Percentiles rank a stretch among this genome's conserved stretches.
phyloP scores from a whole-genome alignment of 2,888 invertebrate species.

The Sturmia bella region DNA sequence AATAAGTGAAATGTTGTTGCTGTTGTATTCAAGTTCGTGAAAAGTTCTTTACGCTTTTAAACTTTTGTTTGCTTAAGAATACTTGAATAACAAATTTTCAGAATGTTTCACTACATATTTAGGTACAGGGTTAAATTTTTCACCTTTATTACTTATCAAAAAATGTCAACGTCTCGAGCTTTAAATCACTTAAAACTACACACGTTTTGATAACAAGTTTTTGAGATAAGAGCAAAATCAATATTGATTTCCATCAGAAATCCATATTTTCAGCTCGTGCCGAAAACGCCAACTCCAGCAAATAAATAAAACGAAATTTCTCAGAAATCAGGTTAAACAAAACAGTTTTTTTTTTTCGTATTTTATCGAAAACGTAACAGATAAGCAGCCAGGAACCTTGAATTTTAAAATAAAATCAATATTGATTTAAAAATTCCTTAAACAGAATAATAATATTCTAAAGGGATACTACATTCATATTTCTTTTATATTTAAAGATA shows the following conservation, averaged over 20 bases:
- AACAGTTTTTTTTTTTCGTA: constrained; percentile 7
- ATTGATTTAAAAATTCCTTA: background rate
- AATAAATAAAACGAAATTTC: constrained; percentile 23
- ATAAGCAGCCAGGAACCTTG: constrained; percentile 44
- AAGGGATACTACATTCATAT: background rate
- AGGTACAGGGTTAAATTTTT: too few species aligned
- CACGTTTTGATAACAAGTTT: background rate
- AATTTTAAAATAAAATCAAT: constrained; percentile 22
- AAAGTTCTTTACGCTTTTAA: too few species aligned
- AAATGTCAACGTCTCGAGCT: background rate
- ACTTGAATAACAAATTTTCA: too few species aligned
- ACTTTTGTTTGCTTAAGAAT: too few species aligned
- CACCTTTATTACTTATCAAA: too few species aligned
- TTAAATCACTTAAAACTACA: background rate
- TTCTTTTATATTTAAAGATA: constrained; percentile 19
- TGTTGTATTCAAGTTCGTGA: too few species aligned
- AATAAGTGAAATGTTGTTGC: too few species aligned
- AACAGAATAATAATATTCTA: background rate
- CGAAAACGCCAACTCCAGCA: constrained; percentile 14
- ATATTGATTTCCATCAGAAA: constrained; percentile 28
- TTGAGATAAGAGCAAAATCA: constrained; percentile 24
- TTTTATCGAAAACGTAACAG: background rate
- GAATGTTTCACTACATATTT: too few species aligned
- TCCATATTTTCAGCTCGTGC: constrained; percentile 44
- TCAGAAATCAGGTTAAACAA: constrained; percentile 57